Percentiles rank a stretch among this genome's conserved stretches.
phyloP scores from a whole-genome alignment of 2,113 vertebrate species.

The Seriola quinqueradiata region DNA sequence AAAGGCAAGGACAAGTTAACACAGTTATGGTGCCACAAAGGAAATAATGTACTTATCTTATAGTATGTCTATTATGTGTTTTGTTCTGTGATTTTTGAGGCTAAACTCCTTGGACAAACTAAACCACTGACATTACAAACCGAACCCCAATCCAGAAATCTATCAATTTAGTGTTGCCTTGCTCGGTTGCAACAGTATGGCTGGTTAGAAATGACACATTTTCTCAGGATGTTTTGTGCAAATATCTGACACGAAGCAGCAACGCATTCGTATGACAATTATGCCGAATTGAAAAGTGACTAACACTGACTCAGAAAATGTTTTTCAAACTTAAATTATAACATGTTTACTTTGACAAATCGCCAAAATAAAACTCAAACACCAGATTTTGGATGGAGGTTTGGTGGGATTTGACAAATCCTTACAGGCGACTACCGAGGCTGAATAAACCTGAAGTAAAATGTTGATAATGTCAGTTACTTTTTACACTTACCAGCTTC shows the following conservation, averaged over 20 bases:
- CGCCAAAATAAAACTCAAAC: rapidly evolving
- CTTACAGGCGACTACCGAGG: not conserved
- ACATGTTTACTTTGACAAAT: not conserved
- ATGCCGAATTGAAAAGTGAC: not conserved
- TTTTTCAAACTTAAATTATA: not conserved
- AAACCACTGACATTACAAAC: too few relatives aligned
- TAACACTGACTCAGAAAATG: not conserved
- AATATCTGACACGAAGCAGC: rapidly evolving
- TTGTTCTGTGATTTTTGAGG: too few relatives aligned
- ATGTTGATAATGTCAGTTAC: too few relatives aligned
- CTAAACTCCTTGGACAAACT: too few relatives aligned
- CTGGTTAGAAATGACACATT: not conserved
- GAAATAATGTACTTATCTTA: not conserved
- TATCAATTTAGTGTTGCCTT: not conserved
- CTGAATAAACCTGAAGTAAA: not conserved
- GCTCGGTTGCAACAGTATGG: not conserved
- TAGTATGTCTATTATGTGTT: too few relatives aligned
- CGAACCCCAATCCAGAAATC: not conserved
- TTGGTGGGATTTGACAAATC: not conserved
- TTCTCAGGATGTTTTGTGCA: too few relatives aligned
- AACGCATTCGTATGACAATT: not conserved
- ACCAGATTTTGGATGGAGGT: not conserved
- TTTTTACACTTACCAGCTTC: constrained; percentile 72
- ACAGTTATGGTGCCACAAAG: too few relatives aligned
- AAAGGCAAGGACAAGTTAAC: not conserved